Percentiles rank a stretch among this genome's conserved stretches.
Evolutionary conservation across 2,797 vertebrate genomes (phyloP).

Genomic region (Lophius americanus): DNA sequence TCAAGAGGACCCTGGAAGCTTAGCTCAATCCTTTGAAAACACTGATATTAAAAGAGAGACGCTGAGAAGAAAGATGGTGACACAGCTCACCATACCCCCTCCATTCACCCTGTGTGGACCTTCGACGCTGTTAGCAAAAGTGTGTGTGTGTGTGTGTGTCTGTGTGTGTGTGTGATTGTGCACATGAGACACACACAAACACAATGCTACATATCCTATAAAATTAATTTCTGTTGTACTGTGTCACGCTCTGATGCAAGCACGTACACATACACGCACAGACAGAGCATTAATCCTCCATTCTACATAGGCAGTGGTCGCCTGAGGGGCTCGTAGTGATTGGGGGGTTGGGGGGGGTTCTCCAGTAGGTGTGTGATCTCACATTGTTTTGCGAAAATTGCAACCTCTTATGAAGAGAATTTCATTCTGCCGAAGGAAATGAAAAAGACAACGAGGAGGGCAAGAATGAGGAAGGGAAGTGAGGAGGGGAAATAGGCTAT

Average conservation of each 20-base stretch:
- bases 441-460: slow-evolving; percentile 23
- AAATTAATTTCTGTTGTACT: slow-evolving; percentile 29
- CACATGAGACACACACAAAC: slow-evolving; percentile 7
- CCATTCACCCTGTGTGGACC: slow-evolving; percentile 54
- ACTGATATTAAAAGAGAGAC: slow-evolving; percentile 59
- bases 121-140: slow-evolving; percentile 48
- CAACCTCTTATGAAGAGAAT: slow-evolving; percentile 77
- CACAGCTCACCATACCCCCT: slow-evolving; percentile 26
- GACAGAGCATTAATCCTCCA: slow-evolving; percentile 76
- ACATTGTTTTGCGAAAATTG: slow-evolving; percentile 79
- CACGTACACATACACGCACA: slow-evolving; percentile 47
- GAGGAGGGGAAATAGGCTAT: neutral
- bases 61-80: slow-evolving; percentile 50
- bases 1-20: slow-evolving; percentile 55
- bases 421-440: slow-evolving; percentile 61
- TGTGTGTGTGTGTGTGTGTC: slow-evolving; percentile 20
- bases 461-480: neutral
- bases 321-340: slow-evolving; percentile 58
- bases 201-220: slow-evolving; percentile 28
- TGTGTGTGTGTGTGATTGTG: neutral
- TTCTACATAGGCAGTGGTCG: slow-evolving; percentile 74
- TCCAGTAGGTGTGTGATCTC: slow-evolving; percentile 71
- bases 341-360: slow-evolving; percentile 48
- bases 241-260: slow-evolving; percentile 25
- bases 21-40: slow-evolving; percentile 63